Base-by-base conservation (phyloP, 35 echinoderm and acorn worm genomes). In the Apostichopus parvimensis region DNA sequence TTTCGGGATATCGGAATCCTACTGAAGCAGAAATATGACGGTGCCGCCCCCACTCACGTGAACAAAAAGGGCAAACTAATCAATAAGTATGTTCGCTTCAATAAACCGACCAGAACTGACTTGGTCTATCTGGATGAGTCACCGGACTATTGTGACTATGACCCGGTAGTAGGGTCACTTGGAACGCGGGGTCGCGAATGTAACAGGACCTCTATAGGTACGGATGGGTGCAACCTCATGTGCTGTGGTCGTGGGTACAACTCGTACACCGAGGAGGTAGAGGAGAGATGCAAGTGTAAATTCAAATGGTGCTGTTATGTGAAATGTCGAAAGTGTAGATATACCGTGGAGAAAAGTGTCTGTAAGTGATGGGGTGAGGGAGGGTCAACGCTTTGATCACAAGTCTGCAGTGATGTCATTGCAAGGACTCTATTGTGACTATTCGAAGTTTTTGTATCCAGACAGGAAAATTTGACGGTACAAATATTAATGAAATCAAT, bases 221-320 rank as follows among this genome's bases (percentile, higher is more conserved):
- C 93, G 25, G 97, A 99, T 24, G 97, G 97, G 0, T 99, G 97
- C 64, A 88, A 90, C 28, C 80, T 96, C 18, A 99, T 99, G 97
- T 99, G 97, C 82, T 99, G 97, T 88, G 97, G 97, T 56, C 79
- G 97, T 61, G 97, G 97, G 8, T 96, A 96, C 75, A 99, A 99
- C 65, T 94, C 94, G 15, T 99, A 92, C 90, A 94, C 91, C 9
- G 92, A 94, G 70, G 92, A 96, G 83, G 91, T 99, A 34, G 93
- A 96, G 5, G 97, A 99, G 71, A 93, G 97, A 65, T 99, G 97
- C 79, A 95, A 99, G 79, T 99, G 97, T 88, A 99, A 99, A 92
- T 99, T 99, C 56, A 95, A 99, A 71, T 99, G 97, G 97, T 99
- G 97, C 85, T 99, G 97, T 79, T 99, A 96, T 60, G 97, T 99